These are phyloP conservation scores for Pangasius sanitwongsei DNA, from an alignment of 2,797 vertebrate species.

Conservation along the genomic window DNA sequence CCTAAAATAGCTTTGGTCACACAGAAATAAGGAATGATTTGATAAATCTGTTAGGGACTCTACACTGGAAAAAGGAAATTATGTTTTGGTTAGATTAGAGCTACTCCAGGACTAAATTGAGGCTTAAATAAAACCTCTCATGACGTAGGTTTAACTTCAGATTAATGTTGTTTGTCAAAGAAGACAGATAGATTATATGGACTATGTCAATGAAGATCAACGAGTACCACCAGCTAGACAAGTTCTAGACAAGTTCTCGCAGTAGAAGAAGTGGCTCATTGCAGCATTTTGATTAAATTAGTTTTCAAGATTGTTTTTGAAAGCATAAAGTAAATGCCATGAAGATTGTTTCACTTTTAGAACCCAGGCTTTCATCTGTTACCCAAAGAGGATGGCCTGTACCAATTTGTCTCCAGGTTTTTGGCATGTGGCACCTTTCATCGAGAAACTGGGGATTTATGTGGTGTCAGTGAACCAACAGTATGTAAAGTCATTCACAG, in stretches of 20 bases:
- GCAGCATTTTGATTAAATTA: conserved; percentile 1
- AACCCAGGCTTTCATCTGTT: conserved; percentile 30
- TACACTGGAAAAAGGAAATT: too few relatives aligned
- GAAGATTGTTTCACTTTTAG: conserved; percentile 24
- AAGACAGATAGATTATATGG: conserved; percentile 31
- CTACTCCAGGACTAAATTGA: conserved; percentile 27
- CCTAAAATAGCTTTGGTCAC: too few relatives aligned
- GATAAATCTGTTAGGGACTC: too few relatives aligned
- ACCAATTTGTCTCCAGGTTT: conserved; percentile 25
- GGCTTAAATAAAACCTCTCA: conserved; percentile 19
- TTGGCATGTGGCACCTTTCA: conserved; percentile 35
- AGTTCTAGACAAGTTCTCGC: neutral
- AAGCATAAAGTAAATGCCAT: conserved; percentile 20
- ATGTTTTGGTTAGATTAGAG: neutral
- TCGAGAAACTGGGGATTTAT: conserved; percentile 39
- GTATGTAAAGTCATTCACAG: conserved; percentile 37
- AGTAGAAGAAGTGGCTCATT: conserved; percentile 28
- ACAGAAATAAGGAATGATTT: too few relatives aligned
- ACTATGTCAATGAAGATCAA: conserved; percentile 29
- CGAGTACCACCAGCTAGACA: neutral
- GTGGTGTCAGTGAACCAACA: conserved; percentile 44
- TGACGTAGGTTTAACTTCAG: conserved; percentile 40
- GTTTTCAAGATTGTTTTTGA: conserved; percentile 6
- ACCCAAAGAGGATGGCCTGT: neutral
- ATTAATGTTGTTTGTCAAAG: conserved; percentile 19